Conservation (phyloP, 2,797 vertebrate genomes). For the Echeneis naucrates region DNA sequence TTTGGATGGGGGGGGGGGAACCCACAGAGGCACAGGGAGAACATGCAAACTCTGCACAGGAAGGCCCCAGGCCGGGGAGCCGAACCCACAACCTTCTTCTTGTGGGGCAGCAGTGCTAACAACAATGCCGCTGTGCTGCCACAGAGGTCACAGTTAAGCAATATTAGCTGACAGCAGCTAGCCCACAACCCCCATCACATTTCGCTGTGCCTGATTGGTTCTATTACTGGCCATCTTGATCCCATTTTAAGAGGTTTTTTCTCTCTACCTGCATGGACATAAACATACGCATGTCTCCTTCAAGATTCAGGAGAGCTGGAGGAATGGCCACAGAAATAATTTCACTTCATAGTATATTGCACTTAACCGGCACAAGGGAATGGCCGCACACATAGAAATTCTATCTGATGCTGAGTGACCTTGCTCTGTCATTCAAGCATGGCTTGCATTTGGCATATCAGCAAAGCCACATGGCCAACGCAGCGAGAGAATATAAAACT, state of each 20-base stretch:
- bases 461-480: conserved; percentile 31
- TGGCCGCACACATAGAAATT: conserved; percentile 32
- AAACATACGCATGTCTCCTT: conserved; percentile 11
- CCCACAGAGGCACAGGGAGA: too few relatives aligned
- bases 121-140: too few relatives aligned
- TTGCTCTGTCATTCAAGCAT: conserved; percentile 53
- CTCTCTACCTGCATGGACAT: conserved; percentile 1
- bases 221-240: conserved; percentile 30
- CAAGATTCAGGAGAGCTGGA: conserved; percentile 33
- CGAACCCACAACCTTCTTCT: too few relatives aligned
- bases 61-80: too few relatives aligned
- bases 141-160: conserved; percentile 16
- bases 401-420: conserved; percentile 55
- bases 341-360: conserved; percentile 28
- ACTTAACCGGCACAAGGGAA: conserved; percentile 20
- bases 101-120: too few relatives aligned
- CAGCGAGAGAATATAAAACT: conserved; percentile 29
- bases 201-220: conserved; percentile 13
- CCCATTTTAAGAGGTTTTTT: conserved; percentile 8
- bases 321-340: conserved; percentile 35
- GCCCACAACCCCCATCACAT: conserved; percentile 5
- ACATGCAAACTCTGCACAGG: too few relatives aligned
- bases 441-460: conserved; percentile 50
- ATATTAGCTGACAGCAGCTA: conserved; percentile 20
- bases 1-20: too few relatives aligned